phyloP scores from a whole-genome alignment of 2,797 vertebrate species.

The Coilia nasus region DNA sequence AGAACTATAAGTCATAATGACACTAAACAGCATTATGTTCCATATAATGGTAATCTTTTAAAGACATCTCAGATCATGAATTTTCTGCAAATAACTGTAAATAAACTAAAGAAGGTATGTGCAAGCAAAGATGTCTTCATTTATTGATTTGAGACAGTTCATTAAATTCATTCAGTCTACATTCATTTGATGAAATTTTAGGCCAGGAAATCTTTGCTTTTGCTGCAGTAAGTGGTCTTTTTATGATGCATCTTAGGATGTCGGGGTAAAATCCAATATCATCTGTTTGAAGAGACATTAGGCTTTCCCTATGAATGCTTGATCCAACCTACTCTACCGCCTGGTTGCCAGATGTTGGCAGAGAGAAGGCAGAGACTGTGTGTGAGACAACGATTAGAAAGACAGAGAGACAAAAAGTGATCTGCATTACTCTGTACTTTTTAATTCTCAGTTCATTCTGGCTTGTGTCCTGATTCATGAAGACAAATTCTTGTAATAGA shows the following conservation, averaged over 20 bases:
- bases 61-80: too few species aligned
- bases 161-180: too few species aligned
- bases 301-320: slow-evolving; percentile 48
- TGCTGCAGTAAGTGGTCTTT: too few species aligned
- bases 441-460: neutral
- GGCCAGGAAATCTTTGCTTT: too few species aligned
- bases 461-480: neutral
- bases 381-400: slow-evolving; percentile 8
- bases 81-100: neutral
- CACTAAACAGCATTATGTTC: neutral
- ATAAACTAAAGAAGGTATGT: neutral
- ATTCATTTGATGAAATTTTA: too few species aligned
- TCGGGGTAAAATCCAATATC: neutral
- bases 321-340: slow-evolving; percentile 51
- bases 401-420: slow-evolving; percentile 40
- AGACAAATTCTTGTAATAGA: slow-evolving; percentile 29
- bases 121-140: too few species aligned
- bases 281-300: slow-evolving; percentile 11
- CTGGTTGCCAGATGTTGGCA: slow-evolving; percentile 57
- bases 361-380: neutral
- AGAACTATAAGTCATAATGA: neutral
- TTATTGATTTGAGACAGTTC: too few species aligned
- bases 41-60: neutral
- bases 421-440: neutral
- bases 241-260: too few species aligned